Percentiles rank a stretch among this genome's conserved stretches.
Evolutionary conservation across 2,113 vertebrate species (phyloP).

Genomic region (Pteronura brasiliensis): DNA sequence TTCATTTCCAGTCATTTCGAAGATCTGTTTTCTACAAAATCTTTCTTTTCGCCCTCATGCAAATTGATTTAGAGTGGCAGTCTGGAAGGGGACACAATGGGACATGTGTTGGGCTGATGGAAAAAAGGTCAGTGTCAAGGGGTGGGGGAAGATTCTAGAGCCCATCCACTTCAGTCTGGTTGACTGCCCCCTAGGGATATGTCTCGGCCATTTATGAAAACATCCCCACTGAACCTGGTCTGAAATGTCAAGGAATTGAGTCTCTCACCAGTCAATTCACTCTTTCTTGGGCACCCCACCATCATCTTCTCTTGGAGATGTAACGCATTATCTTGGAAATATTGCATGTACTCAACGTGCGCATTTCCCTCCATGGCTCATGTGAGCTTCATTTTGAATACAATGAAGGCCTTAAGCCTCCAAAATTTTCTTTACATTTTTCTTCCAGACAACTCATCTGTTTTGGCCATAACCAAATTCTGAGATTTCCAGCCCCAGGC

Average conservation of each 20-base stretch:
- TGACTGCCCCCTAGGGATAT: not conserved
- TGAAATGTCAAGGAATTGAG: not conserved
- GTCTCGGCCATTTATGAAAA: not conserved
- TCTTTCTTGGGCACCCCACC: not conserved
- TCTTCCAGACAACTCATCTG: not conserved
- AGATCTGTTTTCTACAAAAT: not conserved
- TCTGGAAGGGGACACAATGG: not conserved
- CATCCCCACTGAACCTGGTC: not conserved
- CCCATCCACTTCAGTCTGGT: not conserved
- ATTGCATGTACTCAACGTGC: not conserved
- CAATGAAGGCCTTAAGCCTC: not conserved
- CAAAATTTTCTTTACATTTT: not conserved
- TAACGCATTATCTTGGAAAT: not conserved
- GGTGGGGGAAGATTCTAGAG: not conserved
- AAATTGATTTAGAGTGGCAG: not conserved
- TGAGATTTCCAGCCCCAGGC: conserved; percentile 9
- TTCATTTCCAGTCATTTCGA: not conserved
- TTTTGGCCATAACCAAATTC: not conserved
- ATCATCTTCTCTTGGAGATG: not conserved
- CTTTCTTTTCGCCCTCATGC: not conserved
- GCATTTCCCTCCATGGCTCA: not conserved
- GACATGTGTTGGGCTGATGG: not conserved
- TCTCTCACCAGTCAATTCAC: not conserved
- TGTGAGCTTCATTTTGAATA: not conserved
- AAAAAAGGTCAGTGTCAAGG: rapidly evolving